Evolutionary conservation across 2,797 vertebrate genomes (phyloP), one percentile per base, ranked within the genome.

Genomic region (Hemibagrus guttatus): DNA sequence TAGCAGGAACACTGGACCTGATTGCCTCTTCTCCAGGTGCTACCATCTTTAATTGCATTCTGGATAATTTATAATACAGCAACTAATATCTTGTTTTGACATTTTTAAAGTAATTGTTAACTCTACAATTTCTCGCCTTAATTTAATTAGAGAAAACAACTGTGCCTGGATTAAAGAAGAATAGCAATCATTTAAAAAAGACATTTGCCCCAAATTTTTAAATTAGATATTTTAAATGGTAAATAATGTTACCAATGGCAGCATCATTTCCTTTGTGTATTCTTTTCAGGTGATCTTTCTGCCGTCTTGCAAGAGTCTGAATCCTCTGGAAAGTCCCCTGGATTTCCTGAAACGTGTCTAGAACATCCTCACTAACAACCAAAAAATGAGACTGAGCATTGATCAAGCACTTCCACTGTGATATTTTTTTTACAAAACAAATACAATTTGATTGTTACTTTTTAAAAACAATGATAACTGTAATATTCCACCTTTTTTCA

Each of bases 251-350:
- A 99, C 98, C 97, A 91, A 95, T 95, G 91, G 95, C 92, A 89
- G 94, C 88, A 92, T 97, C 96, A 88, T 91, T 96, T 96, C 96
- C 96, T 92, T 95, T 94, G 81, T 95, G 95, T 92, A 98, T 95
- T 95, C 96, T 96, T 94, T 95, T 98, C 88, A 99, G 96, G 89
- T 98, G 96, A 93, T 97, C 96, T 95, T 97, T 98, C 90, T 99
- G 98, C 94, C 95, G 94, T 94, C 95, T 96, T 90, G 97, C 96
- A 91, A 99, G 94, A 92, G 93, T 94, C 86, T 94, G 94, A 94
- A 99, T 97, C 94, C 95, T 96, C 91, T 95, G 96, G 93, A 99
- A 98, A 95, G 97, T 97, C 94, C 97, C 97, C 92, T 97, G 97
- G 93, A 99, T 95, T 86, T 96, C 96, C 92, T 96, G 94, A 93